Evolutionary conservation across 2,113 vertebrate species (phyloP).

Genomic region (Picathartes gymnocephalus): DNA sequence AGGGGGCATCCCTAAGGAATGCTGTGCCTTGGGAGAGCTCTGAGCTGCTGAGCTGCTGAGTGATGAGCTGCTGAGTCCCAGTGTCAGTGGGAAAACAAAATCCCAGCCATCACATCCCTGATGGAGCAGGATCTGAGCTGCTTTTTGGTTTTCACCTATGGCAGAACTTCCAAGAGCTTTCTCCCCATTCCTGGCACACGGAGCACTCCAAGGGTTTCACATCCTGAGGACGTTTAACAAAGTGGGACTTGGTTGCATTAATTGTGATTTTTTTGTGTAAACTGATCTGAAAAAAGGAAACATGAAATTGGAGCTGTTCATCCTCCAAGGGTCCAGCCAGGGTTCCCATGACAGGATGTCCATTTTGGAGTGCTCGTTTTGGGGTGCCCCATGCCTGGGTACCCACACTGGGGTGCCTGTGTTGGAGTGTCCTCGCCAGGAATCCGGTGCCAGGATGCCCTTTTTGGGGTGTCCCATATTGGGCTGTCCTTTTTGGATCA

Average conservation of each 20-base stretch:
- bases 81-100: neutral
- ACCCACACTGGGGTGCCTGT: neutral
- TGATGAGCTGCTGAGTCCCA: fast-evolving
- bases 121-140: neutral
- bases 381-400: neutral
- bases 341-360: neutral
- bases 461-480: neutral
- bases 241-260: fast-evolving
- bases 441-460: neutral
- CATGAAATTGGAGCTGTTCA: neutral
- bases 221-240: fast-evolving
- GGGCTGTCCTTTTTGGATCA: neutral
- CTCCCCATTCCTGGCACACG: fast-evolving
- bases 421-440: neutral
- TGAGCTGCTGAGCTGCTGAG: fast-evolving
- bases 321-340: neutral
- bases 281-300: neutral
- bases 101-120: neutral
- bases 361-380: no score
- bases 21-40: neutral
- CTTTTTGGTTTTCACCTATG: neutral
- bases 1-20: neutral
- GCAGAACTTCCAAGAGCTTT: neutral
- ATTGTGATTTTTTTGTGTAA: neutral
- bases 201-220: fast-evolving